A percentile compares a stretch with the other conserved stretches of the same genome.
phyloP scores from a whole-genome alignment of 2,797 vertebrate genomes.

The Carapus acus region DNA sequence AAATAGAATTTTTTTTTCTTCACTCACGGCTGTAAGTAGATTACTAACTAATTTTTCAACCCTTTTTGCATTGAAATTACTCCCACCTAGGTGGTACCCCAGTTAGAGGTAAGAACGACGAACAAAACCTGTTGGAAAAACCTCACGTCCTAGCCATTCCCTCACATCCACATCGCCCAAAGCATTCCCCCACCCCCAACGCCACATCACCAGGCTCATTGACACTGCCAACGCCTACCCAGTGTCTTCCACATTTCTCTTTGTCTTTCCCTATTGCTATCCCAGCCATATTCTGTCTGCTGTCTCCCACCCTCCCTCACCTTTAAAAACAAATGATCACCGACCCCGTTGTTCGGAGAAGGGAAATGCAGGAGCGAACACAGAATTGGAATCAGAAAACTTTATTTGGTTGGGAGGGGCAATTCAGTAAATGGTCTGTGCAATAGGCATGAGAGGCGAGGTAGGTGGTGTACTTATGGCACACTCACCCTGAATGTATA shows the following conservation, averaged over 20 bases:
- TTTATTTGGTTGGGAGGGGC: too few relatives aligned
- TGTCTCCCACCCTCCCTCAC: constrained; percentile 18
- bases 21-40: constrained; percentile 57
- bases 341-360: constrained; percentile 45
- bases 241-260: constrained; percentile 18
- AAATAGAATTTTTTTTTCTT: constrained; percentile 45
- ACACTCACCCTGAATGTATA: neutral
- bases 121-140: constrained; percentile 53
- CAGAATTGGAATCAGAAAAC: too few relatives aligned
- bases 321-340: constrained; percentile 64
- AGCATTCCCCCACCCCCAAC: constrained; percentile 17
- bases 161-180: constrained; percentile 41
- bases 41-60: constrained; percentile 71
- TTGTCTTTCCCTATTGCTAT: constrained; percentile 19
- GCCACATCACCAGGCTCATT: constrained; percentile 53
- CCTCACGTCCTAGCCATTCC: constrained; percentile 48
- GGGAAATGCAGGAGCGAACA: constrained; percentile 28
- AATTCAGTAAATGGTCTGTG: too few relatives aligned
- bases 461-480: too few relatives aligned
- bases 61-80: constrained; percentile 71
- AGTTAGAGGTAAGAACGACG: constrained; percentile 77
- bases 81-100: constrained; percentile 75
- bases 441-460: too few relatives aligned
- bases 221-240: constrained; percentile 21
- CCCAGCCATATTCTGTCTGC: constrained; percentile 48